Conservation (phyloP, 2,888 invertebrate genomes). For the Chymomyza fuscimana region DNA sequence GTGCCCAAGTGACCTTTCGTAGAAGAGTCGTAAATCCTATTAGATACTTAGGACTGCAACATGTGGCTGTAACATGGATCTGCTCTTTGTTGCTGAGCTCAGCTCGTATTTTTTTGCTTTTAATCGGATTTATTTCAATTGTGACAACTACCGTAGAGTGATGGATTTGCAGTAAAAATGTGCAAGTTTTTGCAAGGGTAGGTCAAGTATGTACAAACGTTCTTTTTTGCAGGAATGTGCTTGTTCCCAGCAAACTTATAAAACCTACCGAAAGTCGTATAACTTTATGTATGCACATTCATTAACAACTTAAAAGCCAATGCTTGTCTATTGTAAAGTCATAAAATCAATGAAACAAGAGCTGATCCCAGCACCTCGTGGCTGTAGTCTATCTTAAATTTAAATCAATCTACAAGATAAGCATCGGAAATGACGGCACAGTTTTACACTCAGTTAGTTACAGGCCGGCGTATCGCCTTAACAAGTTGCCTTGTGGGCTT, state of each 20-base stretch:
- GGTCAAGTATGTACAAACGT: background rate
- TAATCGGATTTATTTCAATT: slow-evolving; percentile 60
- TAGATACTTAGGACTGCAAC: slow-evolving; percentile 57
- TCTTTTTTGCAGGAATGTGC: background rate
- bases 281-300: background rate
- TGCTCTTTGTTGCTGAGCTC: slow-evolving; percentile 17
- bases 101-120: slow-evolving; percentile 24
- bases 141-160: slow-evolving; percentile 35
- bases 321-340: slow-evolving; percentile 27
- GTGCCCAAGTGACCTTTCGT: slow-evolving; percentile 32
- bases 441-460: slow-evolving; percentile 23
- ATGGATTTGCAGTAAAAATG: background rate
- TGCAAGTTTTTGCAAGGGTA: background rate
- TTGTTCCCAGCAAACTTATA: background rate
- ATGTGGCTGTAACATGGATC: slow-evolving; percentile 47
- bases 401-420: slow-evolving; percentile 24
- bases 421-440: slow-evolving; percentile 59
- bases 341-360: slow-evolving; percentile 6
- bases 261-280: too few relatives aligned
- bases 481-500: slow-evolving; percentile 47
- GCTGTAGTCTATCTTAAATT: slow-evolving; percentile 47
- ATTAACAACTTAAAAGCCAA: slow-evolving; percentile 30
- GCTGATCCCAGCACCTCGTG: slow-evolving; percentile 54
- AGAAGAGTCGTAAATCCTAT: slow-evolving; percentile 63
- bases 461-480: slow-evolving; percentile 43